These are phyloP conservation scores for Motacilla alba DNA, from an alignment of 2,113 vertebrate species.

Conservation along the genomic window DNA sequence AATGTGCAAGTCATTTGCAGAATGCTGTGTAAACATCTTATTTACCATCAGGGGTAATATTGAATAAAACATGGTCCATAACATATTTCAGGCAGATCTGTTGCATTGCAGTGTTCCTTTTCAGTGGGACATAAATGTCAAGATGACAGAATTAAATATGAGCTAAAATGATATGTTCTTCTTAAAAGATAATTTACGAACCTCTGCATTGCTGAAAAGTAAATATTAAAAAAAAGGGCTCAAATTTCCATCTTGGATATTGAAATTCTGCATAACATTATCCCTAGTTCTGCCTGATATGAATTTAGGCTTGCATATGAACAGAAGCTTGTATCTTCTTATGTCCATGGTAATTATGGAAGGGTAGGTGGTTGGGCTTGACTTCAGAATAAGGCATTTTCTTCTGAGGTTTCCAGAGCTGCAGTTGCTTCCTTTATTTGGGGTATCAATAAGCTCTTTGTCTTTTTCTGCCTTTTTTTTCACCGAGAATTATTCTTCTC, in stretches of 20 bases:
- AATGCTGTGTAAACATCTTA: neutral
- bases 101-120: neutral
- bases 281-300: neutral
- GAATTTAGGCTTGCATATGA: neutral
- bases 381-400: neutral
- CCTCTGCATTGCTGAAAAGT: neutral
- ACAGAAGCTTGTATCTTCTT: neutral
- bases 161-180: neutral
- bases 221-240: neutral
- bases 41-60: neutral
- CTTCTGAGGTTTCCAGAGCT: neutral
- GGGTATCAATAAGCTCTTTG: neutral
- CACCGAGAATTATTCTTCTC: neutral
- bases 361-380: neutral
- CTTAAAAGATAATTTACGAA: neutral
- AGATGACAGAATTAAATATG: neutral
- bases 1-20: accelerated
- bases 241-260: neutral
- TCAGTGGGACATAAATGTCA: neutral
- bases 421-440: neutral
- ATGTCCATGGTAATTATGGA: neutral
- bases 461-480: neutral
- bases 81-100: neutral
- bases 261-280: neutral
- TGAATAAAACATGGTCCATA: neutral